phyloP scores from a whole-genome alignment of 2,888 invertebrate species.

The Teleiodes luculella region DNA sequence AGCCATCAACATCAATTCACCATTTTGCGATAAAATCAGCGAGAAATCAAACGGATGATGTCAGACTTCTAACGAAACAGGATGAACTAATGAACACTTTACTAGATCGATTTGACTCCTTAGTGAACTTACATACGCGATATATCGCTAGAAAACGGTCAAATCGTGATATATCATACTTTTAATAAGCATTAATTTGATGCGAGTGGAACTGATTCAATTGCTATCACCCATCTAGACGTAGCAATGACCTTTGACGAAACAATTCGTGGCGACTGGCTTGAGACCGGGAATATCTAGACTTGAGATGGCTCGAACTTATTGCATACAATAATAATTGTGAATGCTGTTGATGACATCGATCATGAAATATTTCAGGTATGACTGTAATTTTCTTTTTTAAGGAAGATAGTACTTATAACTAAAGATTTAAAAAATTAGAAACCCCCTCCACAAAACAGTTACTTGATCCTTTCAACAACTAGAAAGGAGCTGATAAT shows the following conservation, averaged over 20 bases:
- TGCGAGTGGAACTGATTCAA: conserved; percentile 78
- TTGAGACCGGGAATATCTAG: conserved; percentile 33
- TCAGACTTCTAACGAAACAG: conserved; percentile 44
- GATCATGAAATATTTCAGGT: no score
- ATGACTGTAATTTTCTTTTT: no score
- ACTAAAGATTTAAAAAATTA: no score
- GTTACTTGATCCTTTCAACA: no score
- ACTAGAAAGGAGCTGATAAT: no score
- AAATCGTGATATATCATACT: conserved; percentile 37
- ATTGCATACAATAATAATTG: conserved; percentile 17
- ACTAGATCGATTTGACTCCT: conserved; percentile 36
- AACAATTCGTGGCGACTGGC: conserved; percentile 37
- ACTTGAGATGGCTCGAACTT: conserved; percentile 25
- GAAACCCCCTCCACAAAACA: no score
- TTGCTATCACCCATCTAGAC: conserved; percentile 68
- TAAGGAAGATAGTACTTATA: no score
- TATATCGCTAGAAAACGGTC: conserved; percentile 37
- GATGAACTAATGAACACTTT: conserved; percentile 44
- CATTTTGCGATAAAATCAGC: conserved; percentile 34
- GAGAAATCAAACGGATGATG: conserved; percentile 47
- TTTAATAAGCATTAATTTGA: conserved; percentile 71
- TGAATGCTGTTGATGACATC: no score
- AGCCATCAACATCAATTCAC: conserved; percentile 24
- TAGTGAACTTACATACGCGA: conserved; percentile 23
- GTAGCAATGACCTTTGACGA: conserved; percentile 70